A percentile compares a stretch with the other conserved stretches of the same genome.
Evolutionary conservation across 2,113 vertebrate genomes (phyloP).

Genomic region (Sylvicapra grimmia): DNA sequence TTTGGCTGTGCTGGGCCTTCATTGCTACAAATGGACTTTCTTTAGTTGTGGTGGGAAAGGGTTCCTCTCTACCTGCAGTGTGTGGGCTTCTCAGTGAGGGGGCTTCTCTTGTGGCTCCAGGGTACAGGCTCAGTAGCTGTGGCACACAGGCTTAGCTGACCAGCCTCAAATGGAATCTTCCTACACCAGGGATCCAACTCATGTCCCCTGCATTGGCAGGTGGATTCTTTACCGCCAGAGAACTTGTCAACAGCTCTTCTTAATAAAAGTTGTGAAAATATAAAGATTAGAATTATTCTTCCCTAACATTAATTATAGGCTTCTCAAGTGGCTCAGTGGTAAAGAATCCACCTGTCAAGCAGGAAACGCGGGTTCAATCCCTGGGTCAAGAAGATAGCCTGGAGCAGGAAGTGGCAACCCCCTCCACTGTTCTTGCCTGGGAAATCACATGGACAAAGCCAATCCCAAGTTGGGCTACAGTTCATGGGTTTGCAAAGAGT

Average conservation of each 20-base stretch:
- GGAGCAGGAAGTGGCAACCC: background rate
- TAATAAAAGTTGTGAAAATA: background rate
- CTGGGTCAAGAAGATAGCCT: background rate
- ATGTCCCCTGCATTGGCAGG: background rate
- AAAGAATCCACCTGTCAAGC: background rate
- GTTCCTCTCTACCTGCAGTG: background rate
- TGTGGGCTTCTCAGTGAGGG: background rate
- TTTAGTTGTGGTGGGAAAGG: background rate
- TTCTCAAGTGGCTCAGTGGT: background rate
- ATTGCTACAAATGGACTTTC: background rate
- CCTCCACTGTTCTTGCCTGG: background rate
- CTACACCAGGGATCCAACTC: background rate
- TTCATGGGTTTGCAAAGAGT: background rate
- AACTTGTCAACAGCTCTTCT: background rate
- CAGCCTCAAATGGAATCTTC: background rate
- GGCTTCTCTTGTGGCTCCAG: background rate
- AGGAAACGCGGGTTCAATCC: background rate
- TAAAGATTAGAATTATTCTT: background rate
- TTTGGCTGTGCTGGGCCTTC: background rate
- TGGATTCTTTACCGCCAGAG: background rate
- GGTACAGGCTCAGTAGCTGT: background rate
- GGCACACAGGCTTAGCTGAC: background rate
- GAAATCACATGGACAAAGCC: background rate
- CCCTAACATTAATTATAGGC: background rate
- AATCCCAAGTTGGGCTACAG: background rate